A percentile compares a stretch with the other conserved stretches of the same genome.
phyloP scores from a whole-genome alignment of 2,888 invertebrate genomes.

The Argynnis bischoffii region DNA sequence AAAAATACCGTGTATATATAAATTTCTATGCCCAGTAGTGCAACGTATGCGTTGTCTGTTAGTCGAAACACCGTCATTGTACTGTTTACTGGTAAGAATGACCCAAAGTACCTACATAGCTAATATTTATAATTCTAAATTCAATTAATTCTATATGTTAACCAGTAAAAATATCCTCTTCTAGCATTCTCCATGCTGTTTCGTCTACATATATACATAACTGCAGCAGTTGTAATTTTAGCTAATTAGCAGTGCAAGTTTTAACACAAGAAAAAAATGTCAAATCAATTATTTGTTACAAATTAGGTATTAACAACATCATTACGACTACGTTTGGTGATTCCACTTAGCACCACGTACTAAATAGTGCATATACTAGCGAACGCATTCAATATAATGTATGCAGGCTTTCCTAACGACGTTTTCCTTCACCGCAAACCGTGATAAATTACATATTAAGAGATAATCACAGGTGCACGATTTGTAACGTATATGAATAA shows the following conservation, averaged over 20 bases:
- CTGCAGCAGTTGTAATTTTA: too few species aligned
- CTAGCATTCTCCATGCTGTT: too few species aligned
- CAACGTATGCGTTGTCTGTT: too few species aligned
- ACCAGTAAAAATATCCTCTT: too few species aligned
- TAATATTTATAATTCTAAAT: too few species aligned
- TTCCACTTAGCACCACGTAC: constrained; percentile 15
- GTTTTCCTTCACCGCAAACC: constrained; percentile 24
- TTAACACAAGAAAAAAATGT: background rate
- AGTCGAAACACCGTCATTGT: too few species aligned
- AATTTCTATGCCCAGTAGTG: too few species aligned
- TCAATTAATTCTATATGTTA: too few species aligned
- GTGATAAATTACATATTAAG: constrained; percentile 24
- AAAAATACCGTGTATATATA: too few species aligned
- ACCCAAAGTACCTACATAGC: too few species aligned
- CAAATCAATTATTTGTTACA: constrained; percentile 2
- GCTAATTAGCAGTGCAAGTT: background rate
- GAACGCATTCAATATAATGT: constrained; percentile 19
- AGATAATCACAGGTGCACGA: constrained; percentile 23
- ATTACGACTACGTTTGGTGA: background rate
- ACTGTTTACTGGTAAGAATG: too few species aligned
- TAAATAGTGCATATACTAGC: background rate
- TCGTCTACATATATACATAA: too few species aligned
- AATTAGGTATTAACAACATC: constrained; percentile 10
- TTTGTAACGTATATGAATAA: constrained; percentile 17
- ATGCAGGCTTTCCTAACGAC: constrained; percentile 15